A percentile compares a stretch with the other conserved stretches of the same genome.
phyloP scores from a whole-genome alignment of 2,888 invertebrate species.

The Scaptomyza flava region DNA sequence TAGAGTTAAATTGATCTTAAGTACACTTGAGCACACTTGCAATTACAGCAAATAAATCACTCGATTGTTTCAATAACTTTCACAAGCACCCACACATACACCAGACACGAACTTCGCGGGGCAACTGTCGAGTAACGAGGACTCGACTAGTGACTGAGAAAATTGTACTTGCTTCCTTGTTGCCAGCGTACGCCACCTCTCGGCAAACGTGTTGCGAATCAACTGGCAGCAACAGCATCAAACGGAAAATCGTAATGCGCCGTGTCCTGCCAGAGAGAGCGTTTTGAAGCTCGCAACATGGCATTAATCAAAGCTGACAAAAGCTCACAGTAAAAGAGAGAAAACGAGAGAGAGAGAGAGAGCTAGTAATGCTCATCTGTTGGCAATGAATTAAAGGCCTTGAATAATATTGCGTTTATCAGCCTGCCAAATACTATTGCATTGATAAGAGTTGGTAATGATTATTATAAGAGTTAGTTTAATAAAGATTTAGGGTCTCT shows the following conservation, averaged over 20 bases:
- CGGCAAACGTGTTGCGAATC: constrained; percentile 81
- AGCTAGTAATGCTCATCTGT: constrained; percentile 4
- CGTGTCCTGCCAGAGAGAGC: constrained; percentile 34
- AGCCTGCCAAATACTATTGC: constrained; percentile 5
- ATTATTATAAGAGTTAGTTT: not conserved
- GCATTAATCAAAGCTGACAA: constrained; percentile 57
- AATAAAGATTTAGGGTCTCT: not conserved
- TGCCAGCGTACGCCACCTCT: constrained; percentile 72
- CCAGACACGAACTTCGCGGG: constrained; percentile 46
- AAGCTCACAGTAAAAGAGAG: constrained; percentile 49
- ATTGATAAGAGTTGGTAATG: constrained; percentile 23
- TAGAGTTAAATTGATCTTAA: not conserved
- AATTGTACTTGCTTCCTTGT: constrained; percentile 42
- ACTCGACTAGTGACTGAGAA: constrained; percentile 7
- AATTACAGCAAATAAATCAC: constrained; percentile 22
- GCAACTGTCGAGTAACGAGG: constrained; percentile 24
- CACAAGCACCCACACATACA: constrained; percentile 6
- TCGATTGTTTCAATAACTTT: constrained; percentile 34
- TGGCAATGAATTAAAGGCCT: constrained; percentile 39
- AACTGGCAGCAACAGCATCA: constrained; percentile 67
- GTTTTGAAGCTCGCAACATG: constrained; percentile 38
- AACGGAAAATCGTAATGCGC: constrained; percentile 59
- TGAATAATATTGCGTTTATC: constrained; percentile 20
- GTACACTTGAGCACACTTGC: constrained; percentile 10
- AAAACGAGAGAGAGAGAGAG: constrained; percentile 6